Base-by-base conservation (phyloP, 2,797 vertebrate genomes). In the Hyperoplus lanceolatus region DNA sequence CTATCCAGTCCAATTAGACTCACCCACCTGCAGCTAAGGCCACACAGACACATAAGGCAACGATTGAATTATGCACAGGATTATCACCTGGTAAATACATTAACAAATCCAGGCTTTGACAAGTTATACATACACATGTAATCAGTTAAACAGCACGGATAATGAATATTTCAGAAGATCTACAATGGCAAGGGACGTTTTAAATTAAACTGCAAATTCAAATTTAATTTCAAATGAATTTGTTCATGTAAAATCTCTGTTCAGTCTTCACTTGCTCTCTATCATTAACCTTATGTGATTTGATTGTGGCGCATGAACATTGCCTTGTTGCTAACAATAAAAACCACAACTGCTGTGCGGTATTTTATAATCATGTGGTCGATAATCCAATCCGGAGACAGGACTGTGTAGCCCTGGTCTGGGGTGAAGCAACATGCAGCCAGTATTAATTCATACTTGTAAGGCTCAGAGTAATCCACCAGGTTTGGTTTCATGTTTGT, bases 11-110 rank as follows among this genome's bases (percentile, higher is more conserved):
- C 64, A 73, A 71, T 89, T 84, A 87, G 61, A 46, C 57, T 78
- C 77, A 84, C 62, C 67, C 80, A 64, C 58, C 58, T 67, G 62
- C 72, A 68, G 21, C 76, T 8, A 42, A 79, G 70, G 63, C 5
- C n/a, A 70, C 60, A 74, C 38, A 48, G 13, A 83, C 81, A 72
- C 77, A 83, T 85, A 87, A 75, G 80, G 63, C 86, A 73, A 55
- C 13, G 4, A 55, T 70, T 50, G 66, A 61, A 87, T 85, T 78
- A 73, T 38, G 38, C 39, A 42, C 51, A 74, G 56, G 42, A 82
- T 77, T 85, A 70, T 67, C 42, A 74, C 42, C 54, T 45, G 12
- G 63, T 51, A 57, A 82, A 84, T 81, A 56, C 73, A 43, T 73
- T 62, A 75, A 74, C 63, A 70, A 70, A 62, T 68, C 62, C 13